These are phyloP conservation scores for Machimus rusticus DNA, from an alignment of 2,888 invertebrate species.

Conservation along the genomic window DNA sequence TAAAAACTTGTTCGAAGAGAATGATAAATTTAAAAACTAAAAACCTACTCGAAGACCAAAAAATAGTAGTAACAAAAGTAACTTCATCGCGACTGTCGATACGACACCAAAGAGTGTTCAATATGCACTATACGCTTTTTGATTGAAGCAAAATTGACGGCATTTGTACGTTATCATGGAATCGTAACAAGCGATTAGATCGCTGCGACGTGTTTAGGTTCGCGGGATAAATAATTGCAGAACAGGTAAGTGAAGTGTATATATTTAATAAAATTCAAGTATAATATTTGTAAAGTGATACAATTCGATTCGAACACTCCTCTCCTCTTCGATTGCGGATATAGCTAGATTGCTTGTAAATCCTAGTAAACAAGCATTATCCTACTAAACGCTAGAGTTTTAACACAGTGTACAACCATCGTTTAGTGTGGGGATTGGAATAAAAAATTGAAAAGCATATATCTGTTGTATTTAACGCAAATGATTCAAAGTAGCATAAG, in stretches of 20 bases:
- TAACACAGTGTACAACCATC: conserved; percentile 15
- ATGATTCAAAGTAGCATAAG: background rate
- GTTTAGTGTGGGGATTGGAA: background rate
- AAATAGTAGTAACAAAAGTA: background rate
- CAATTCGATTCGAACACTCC: conserved; percentile 16
- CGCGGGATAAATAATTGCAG: background rate
- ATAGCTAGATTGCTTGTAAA: background rate
- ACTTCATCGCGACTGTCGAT: background rate
- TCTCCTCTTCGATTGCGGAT: background rate
- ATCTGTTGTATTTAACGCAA: conserved; percentile 1
- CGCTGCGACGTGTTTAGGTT: background rate
- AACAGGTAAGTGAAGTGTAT: conserved; percentile 30
- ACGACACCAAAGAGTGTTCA: background rate
- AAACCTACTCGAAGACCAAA: background rate
- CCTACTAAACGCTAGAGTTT: background rate
- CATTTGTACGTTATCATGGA: background rate
- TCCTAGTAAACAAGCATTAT: background rate
- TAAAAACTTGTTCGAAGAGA: background rate
- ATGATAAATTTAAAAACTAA: background rate
- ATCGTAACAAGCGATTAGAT: background rate
- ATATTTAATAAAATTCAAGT: conserved; percentile 40
- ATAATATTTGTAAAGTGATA: conserved; percentile 41
- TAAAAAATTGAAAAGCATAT: background rate
- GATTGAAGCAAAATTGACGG: background rate
- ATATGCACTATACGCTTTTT: background rate